Evolutionary conservation across 1,140 invertebrate genomes (phyloP).

Genomic region (Pseudomyrmex gracilis): DNA sequence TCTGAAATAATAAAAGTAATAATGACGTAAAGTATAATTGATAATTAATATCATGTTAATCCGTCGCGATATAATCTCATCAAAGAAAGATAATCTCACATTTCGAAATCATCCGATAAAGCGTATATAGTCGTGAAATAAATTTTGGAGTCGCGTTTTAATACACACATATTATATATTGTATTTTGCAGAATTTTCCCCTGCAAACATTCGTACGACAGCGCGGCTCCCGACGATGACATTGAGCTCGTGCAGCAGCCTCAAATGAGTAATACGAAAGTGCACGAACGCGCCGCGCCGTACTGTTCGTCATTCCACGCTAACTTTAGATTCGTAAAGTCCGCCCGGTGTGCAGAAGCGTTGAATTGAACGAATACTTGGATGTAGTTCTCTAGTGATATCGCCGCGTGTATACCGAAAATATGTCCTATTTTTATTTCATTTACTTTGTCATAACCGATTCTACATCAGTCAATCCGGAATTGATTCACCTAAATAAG

Average conservation of each 20-base stretch:
- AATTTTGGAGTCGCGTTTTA: constrained; percentile 24
- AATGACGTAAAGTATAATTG: not conserved
- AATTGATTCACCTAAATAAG: not conserved
- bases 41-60: constrained; percentile 21
- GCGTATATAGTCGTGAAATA: not conserved
- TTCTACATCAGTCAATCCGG: not conserved
- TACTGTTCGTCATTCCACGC: constrained; percentile 51
- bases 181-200: constrained; percentile 22
- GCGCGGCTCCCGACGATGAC: constrained; percentile 18
- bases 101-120: not conserved
- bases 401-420: constrained; percentile 13
- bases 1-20: too few species aligned
- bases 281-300: constrained; percentile 21
- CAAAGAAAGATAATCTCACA: not conserved
- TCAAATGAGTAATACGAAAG: constrained; percentile 65
- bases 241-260: constrained; percentile 46
- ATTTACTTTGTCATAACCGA: constrained; percentile 13
- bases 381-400: constrained; percentile 28
- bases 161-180: not conserved
- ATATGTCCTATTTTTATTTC: constrained; percentile 11
- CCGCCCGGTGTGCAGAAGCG: constrained; percentile 54
- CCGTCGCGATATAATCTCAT: too few species aligned
- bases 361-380: constrained; percentile 70
- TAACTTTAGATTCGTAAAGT: constrained; percentile 70
- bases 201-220: constrained; percentile 20